Percentiles rank a stretch among this genome's conserved stretches.
These are phyloP conservation scores for roundworm (Caenorhabditis elegans) DNA, from an alignment of 1,140 invertebrate species.

Conservation along the genomic window DNA sequence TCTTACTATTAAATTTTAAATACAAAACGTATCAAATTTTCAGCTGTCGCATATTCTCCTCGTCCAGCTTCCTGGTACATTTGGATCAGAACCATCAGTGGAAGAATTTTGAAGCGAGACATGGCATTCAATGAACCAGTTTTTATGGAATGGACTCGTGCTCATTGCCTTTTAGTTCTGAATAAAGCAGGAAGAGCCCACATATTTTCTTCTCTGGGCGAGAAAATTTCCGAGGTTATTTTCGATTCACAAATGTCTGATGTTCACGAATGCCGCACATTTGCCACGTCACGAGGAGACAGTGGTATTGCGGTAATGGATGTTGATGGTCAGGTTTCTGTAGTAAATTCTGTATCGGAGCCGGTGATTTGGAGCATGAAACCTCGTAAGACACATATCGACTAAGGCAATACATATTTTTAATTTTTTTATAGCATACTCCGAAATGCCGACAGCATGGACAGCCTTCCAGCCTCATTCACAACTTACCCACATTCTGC, in stretches of 20 bases:
- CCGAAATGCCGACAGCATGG: constrained; percentile 34
- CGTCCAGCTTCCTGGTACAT: neutral
- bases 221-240: constrained; percentile 7
- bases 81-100: constrained; percentile 13
- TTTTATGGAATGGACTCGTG: constrained; percentile 17
- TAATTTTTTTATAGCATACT: neutral
- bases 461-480: constrained; percentile 33
- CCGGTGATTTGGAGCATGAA: constrained; percentile 38
- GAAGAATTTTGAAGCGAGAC: neutral
- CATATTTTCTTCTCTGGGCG: constrained; percentile 17
- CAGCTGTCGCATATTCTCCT: constrained; percentile 27
- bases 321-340: neutral
- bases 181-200: neutral
- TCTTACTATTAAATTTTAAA: neutral
- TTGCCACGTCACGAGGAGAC: constrained; percentile 23
- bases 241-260: constrained; percentile 10
- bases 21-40: neutral
- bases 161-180: constrained; percentile 16
- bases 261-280: neutral
- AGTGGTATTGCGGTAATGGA: constrained; percentile 41
- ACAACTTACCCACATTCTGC: constrained; percentile 25
- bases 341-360: constrained; percentile 39
- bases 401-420: neutral
- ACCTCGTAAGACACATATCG: neutral
- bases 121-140: neutral